Evolutionary conservation across 2,113 vertebrate genomes (phyloP).

Genomic region (Andinoacara biseriatus): DNA sequence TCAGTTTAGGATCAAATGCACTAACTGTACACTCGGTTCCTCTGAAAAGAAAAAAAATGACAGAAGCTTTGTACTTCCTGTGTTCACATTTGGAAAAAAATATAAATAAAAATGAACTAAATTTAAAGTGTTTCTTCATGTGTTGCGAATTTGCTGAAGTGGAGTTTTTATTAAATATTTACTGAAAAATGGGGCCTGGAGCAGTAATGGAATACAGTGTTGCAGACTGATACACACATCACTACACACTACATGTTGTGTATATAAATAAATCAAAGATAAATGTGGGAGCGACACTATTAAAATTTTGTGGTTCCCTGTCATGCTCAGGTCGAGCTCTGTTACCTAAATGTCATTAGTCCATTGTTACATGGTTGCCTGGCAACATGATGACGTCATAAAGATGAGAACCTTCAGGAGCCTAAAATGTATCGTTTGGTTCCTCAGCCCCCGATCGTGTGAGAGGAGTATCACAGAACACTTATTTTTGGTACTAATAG

Average conservation of each 20-base stretch:
- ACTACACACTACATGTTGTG: background rate
- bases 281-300: background rate
- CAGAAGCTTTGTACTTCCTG: conserved; percentile 59
- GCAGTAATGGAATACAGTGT: background rate
- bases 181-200: background rate
- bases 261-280: background rate
- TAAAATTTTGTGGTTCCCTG: background rate
- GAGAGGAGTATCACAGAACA: too few species aligned
- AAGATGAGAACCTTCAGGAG: background rate
- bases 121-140: conserved; percentile 16
- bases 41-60: conserved; percentile 10
- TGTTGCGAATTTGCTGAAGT: background rate
- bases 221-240: too few species aligned
- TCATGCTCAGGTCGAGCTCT: background rate
- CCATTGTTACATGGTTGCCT: background rate
- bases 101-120: conserved; percentile 57
- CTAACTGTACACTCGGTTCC: conserved; percentile 59
- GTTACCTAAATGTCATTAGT: too few species aligned
- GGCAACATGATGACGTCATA: background rate
- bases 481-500: too few species aligned
- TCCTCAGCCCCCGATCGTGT: background rate
- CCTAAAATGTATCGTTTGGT: background rate
- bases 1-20: conserved; percentile 69
- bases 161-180: background rate
- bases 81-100: conserved; percentile 61